These are phyloP conservation scores for Dasyornis broadbenti DNA, from an alignment of 2,113 vertebrate genomes.

Conservation along the genomic window DNA sequence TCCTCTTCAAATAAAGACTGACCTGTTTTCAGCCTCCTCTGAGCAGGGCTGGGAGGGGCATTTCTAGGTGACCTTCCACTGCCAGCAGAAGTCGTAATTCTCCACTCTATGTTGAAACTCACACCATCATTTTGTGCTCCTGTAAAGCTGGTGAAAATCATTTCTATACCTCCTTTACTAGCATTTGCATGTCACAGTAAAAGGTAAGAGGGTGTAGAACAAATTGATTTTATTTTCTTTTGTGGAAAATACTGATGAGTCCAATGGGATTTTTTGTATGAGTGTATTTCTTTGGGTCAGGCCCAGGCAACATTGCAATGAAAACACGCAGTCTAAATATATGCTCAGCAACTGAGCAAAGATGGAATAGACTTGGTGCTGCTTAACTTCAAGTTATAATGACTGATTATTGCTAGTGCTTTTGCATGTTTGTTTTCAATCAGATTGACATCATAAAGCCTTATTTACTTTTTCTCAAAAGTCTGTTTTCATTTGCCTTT, in stretches of 20 bases:
- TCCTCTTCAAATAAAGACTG: not conserved
- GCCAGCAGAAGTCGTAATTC: not conserved
- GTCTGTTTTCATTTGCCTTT: slow-evolving; percentile 45
- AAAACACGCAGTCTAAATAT: slow-evolving; percentile 23
- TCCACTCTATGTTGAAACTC: not conserved
- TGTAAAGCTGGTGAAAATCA: not conserved
- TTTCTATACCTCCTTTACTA: not conserved
- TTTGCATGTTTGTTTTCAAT: slow-evolving; percentile 42
- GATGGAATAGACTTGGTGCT: slow-evolving; percentile 33
- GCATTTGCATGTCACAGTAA: not conserved
- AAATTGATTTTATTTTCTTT: not conserved
- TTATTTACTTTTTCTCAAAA: slow-evolving; percentile 44
- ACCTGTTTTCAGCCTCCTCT: not conserved
- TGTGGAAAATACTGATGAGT: not conserved
- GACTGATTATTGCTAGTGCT: slow-evolving; percentile 20
- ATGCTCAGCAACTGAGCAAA: slow-evolving; percentile 2
- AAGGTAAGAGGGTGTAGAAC: not conserved
- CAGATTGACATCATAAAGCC: slow-evolving; percentile 27
- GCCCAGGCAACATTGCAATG: not conserved
- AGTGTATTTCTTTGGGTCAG: not conserved
- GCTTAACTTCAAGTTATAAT: not conserved
- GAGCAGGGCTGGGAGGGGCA: not conserved
- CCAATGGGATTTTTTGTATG: not conserved
- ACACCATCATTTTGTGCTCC: not conserved
- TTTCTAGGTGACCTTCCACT: not conserved